Percentiles rank a stretch among this genome's conserved stretches.
Conservation (phyloP, 1,140 invertebrate genomes). For the Aradophagus sp. region DNA sequence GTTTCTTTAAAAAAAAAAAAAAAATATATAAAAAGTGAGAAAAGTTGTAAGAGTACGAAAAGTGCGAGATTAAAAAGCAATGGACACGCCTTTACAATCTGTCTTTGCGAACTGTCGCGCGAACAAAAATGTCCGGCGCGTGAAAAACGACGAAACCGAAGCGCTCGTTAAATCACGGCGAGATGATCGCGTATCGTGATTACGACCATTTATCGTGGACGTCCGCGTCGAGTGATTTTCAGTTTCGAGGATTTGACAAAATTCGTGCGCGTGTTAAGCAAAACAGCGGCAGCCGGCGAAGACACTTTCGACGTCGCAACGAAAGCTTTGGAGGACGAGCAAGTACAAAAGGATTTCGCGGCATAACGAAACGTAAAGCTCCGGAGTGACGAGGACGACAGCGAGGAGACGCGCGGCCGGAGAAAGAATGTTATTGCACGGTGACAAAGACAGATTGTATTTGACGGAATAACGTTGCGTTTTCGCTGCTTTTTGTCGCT, state of each 20-base stretch:
- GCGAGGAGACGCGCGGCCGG: constrained; percentile 1
- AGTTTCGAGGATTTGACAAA: background rate
- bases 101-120: too few species aligned
- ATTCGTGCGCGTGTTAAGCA: too few species aligned
- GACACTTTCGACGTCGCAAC: constrained; percentile 23
- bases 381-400: constrained; percentile 23
- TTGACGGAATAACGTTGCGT: constrained; percentile 60
- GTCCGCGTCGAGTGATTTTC: background rate
- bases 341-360: constrained; percentile 32
- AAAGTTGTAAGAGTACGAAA: too few species aligned
- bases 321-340: constrained; percentile 18
- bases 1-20: too few species aligned
- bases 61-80: too few species aligned
- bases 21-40: too few species aligned
- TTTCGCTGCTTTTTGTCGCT: constrained; percentile 47
- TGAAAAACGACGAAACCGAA: too few species aligned
- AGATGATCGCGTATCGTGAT: too few species aligned
- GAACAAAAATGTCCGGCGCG: too few species aligned
- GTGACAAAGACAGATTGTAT: constrained; percentile 64
- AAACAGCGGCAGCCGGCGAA: constrained; percentile 1
- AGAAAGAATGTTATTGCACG: constrained; percentile 57
- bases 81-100: too few species aligned
- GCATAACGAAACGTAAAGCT: constrained; percentile 44
- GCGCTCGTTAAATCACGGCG: too few species aligned
- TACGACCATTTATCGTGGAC: too few species aligned